These are phyloP conservation scores for Eurois occulta DNA, from an alignment of 2,888 invertebrate genomes.

Conservation along the genomic window DNA sequence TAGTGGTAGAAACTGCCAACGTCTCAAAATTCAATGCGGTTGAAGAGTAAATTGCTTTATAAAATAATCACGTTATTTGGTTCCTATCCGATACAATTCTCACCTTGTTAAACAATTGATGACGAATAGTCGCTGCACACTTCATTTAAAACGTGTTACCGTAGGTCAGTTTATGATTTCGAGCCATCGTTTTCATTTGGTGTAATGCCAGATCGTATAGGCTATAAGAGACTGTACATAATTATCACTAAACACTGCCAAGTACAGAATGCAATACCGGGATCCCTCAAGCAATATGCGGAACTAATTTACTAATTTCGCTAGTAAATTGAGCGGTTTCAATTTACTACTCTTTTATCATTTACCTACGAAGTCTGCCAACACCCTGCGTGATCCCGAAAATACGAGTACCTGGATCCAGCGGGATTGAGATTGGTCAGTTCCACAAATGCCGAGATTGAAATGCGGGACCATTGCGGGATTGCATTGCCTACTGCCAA, in stretches of 20 bases:
- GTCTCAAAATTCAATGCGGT: neutral
- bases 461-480: neutral
- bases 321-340: neutral
- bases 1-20: neutral
- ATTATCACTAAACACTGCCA: neutral
- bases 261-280: neutral
- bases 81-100: neutral
- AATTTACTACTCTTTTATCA: neutral
- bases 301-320: neutral
- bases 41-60: neutral
- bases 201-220: neutral
- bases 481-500: neutral
- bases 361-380: neutral
- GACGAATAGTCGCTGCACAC: neutral
- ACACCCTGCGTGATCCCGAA: neutral
- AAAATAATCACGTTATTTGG: no score
- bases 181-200: constrained; percentile 1
- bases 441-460: neutral
- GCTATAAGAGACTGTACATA: neutral
- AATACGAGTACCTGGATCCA: no score
- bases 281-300: neutral
- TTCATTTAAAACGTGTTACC: neutral
- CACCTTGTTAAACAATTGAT: neutral
- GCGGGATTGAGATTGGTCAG: neutral
- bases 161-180: constrained; percentile 4